phyloP scores from a whole-genome alignment of 2,797 vertebrate genomes.

The Caiman crocodilus region DNA sequence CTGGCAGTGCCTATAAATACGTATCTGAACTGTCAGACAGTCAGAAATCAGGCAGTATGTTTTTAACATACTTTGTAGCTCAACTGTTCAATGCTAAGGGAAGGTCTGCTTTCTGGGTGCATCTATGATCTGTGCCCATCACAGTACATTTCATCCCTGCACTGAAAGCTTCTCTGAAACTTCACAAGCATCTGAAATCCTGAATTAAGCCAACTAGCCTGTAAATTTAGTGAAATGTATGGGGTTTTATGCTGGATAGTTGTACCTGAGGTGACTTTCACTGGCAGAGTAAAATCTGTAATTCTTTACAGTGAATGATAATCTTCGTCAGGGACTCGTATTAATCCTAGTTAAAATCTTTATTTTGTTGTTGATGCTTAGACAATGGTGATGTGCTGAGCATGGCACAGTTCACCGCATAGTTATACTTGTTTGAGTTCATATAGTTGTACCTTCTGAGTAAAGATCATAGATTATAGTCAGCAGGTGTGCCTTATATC shows the following conservation, averaged over 20 bases:
- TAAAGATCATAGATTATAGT: neutral
- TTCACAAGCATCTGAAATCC: neutral
- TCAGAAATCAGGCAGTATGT: neutral
- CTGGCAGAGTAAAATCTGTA: neutral
- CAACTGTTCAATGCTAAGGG: accelerated
- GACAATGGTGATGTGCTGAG: too few relatives aligned
- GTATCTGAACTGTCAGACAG: neutral
- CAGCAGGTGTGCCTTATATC: neutral
- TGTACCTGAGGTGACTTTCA: neutral
- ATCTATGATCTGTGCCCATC: neutral
- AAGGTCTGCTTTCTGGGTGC: neutral
- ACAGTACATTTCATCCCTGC: neutral
- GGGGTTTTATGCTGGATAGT: neutral
- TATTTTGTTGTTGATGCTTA: neutral
- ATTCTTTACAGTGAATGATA: neutral
- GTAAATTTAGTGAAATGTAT: neutral
- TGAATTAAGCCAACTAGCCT: neutral
- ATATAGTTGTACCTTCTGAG: neutral
- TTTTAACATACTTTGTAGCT: neutral
- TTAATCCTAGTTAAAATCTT: accelerated
- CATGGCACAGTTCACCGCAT: neutral
- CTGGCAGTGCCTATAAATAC: neutral
- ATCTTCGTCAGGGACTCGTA: neutral
- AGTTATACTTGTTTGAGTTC: neutral
- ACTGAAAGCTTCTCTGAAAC: neutral